Conservation (phyloP, 2,797 vertebrate species). For the Scolopax rusticola region DNA sequence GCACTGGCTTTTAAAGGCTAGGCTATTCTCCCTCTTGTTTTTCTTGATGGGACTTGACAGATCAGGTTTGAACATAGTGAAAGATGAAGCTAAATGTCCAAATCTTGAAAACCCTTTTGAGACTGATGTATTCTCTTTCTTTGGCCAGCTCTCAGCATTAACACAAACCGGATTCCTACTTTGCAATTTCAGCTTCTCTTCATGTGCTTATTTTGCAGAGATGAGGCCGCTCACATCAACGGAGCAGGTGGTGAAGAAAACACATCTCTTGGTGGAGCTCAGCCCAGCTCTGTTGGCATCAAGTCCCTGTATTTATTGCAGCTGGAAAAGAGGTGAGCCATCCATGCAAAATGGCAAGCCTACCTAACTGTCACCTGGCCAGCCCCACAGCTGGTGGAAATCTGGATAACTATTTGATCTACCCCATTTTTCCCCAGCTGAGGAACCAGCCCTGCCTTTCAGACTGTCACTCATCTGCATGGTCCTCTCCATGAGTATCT, state of each 20-base stretch:
- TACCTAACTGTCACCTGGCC: background rate
- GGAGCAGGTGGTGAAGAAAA: background rate
- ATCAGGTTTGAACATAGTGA: background rate
- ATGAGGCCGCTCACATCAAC: background rate
- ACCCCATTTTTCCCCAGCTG: background rate
- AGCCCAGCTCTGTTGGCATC: background rate
- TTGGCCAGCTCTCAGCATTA: background rate
- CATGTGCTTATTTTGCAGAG: background rate
- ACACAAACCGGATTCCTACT: background rate
- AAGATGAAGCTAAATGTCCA: background rate
- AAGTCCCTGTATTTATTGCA: background rate
- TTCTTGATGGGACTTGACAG: background rate
- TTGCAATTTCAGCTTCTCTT: background rate
- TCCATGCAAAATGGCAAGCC: background rate
- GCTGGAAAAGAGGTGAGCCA: background rate
- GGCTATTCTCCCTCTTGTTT: background rate
- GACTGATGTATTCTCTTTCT: constrained; percentile 11
- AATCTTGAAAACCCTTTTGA: background rate
- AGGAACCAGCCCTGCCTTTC: background rate
- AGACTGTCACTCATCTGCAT: background rate
- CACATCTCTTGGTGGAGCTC: background rate
- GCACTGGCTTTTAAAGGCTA: background rate
- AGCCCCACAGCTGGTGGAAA: background rate
- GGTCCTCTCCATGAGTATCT: background rate
- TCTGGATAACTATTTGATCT: background rate